phyloP scores from a whole-genome alignment of 1,140 invertebrate genomes.

The Tribolium castaneum region DNA sequence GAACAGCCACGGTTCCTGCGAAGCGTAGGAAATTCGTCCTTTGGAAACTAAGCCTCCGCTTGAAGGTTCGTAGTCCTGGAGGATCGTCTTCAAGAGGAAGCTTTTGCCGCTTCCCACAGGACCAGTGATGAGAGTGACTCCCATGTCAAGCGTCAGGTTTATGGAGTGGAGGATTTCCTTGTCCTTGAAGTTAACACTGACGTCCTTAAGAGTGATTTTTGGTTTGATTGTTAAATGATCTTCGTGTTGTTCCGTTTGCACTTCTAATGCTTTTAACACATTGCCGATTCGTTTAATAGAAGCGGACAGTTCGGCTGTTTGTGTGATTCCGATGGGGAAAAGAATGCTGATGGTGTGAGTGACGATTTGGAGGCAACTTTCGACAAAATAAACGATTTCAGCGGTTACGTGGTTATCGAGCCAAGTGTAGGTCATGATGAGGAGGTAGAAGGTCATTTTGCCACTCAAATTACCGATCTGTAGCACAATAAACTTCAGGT shows the following conservation, averaged over 20 bases:
- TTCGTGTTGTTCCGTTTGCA: neutral
- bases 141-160: slow-evolving; percentile 67
- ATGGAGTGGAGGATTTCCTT: slow-evolving; percentile 72
- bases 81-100: neutral
- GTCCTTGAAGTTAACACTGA: slow-evolving; percentile 37
- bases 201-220: slow-evolving; percentile 30
- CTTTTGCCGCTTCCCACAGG: slow-evolving; percentile 57
- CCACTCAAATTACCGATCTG: slow-evolving; percentile 71
- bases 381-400: slow-evolving; percentile 80
- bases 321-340: slow-evolving; percentile 76
- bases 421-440: slow-evolving; percentile 81
- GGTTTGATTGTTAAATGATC: slow-evolving; percentile 42
- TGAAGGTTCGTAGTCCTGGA: slow-evolving; percentile 2
- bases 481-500: slow-evolving; percentile 50
- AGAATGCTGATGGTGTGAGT: slow-evolving; percentile 79
- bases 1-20: slow-evolving; percentile 83
- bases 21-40: slow-evolving; percentile 81
- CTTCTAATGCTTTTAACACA: slow-evolving; percentile 45
- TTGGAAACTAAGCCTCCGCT: slow-evolving; percentile 62
- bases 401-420: slow-evolving; percentile 76
- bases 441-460: slow-evolving; percentile 64
- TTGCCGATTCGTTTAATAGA: slow-evolving; percentile 45
- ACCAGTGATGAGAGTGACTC: slow-evolving; percentile 79
- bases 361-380: slow-evolving; percentile 79
- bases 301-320: slow-evolving; percentile 65